Conservation (phyloP, 1,140 invertebrate species). For the Acyrthosiphon pisum region DNA sequence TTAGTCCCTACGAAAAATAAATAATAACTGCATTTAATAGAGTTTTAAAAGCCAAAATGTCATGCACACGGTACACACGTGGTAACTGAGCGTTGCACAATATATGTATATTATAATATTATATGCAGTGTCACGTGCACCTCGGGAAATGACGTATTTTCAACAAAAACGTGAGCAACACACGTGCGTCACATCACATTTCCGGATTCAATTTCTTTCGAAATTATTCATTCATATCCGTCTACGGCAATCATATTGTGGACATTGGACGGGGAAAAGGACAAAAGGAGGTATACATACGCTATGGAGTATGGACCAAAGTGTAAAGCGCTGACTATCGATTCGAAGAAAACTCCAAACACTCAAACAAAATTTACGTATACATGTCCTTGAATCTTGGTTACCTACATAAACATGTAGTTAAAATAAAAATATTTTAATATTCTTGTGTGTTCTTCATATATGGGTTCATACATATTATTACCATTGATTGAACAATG, state of each 20-base stretch:
- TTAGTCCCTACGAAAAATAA: neutral
- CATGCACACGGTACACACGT: neutral
- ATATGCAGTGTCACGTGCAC: neutral
- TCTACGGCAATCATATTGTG: neutral
- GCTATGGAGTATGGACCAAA: neutral
- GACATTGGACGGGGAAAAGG: neutral
- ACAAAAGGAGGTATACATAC: neutral
- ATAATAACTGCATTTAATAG: neutral
- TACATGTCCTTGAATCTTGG: too few species aligned
- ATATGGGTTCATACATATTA: too few species aligned
- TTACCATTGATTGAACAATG: too few species aligned
- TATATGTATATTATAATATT: neutral
- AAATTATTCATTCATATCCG: neutral
- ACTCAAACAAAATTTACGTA: too few species aligned
- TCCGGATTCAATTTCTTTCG: neutral
- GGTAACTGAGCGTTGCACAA: neutral
- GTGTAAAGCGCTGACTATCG: too few species aligned
- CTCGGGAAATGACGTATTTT: neutral
- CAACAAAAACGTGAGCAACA: neutral
- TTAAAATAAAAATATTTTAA: too few species aligned
- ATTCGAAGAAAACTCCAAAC: neutral
- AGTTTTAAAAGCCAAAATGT: neutral
- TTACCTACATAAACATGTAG: too few species aligned
- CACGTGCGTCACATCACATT: neutral
- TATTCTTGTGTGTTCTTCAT: too few species aligned